Evolutionary conservation across 2,888 invertebrate species (phyloP).

Genomic region (Nemotelus pantherinus): DNA sequence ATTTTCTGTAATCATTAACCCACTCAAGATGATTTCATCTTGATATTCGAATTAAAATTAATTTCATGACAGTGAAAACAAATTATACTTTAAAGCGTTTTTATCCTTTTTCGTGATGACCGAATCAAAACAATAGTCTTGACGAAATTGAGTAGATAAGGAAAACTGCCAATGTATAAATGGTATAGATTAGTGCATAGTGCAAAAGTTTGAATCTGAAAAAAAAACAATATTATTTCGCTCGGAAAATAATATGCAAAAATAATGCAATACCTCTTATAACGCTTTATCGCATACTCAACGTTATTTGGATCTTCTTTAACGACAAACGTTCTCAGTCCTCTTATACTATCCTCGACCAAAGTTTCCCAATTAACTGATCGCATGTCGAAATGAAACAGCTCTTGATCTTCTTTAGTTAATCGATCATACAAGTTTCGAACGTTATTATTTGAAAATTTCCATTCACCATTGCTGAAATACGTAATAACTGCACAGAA

Average conservation of each 20-base stretch:
- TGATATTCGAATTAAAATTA: too few relatives aligned
- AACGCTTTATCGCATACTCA: conserved; percentile 70
- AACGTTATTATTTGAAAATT: conserved; percentile 73
- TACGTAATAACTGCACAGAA: conserved; percentile 77
- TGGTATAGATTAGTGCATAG: conserved; percentile 48
- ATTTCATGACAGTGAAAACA: too few relatives aligned
- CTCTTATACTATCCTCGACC: conserved; percentile 70
- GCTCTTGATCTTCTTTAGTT: conserved; percentile 62
- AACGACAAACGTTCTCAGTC: conserved; percentile 78
- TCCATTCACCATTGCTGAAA: conserved; percentile 80
- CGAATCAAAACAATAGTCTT: conserved; percentile 40
- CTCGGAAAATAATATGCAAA: not conserved
- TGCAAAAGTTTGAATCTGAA: conserved; percentile 52
- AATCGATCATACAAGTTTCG: conserved; percentile 63
- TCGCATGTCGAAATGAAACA: conserved; percentile 79
- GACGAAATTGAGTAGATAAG: conserved; percentile 47
- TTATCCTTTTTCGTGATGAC: not conserved
- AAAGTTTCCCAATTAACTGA: conserved; percentile 73
- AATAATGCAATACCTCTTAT: conserved; percentile 67
- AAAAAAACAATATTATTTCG: conserved; percentile 10
- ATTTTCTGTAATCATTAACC: too few relatives aligned
- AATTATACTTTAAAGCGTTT: too few relatives aligned
- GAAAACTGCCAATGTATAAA: conserved; percentile 43
- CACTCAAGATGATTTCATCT: too few relatives aligned
- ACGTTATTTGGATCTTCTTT: conserved; percentile 79